Evolutionary conservation across 2,113 vertebrate species (phyloP).

Genomic region (Alexandromys fortis): DNA sequence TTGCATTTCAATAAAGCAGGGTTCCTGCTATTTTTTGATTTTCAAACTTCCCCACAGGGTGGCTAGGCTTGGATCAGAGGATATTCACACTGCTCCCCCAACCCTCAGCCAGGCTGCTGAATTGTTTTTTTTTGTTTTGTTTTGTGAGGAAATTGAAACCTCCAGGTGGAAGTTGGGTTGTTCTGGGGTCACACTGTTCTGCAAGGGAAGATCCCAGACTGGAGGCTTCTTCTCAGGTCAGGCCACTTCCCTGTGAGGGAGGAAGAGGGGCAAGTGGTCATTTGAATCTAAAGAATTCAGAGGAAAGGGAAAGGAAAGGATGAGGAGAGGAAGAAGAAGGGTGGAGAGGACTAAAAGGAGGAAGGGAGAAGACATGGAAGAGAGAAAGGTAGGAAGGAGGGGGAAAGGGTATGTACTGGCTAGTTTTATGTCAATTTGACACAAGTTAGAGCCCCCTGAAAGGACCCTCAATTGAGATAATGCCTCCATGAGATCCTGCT

Average conservation of each 20-base stretch:
- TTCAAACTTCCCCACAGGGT: not conserved
- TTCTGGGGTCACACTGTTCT: not conserved
- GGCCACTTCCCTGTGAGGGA: not conserved
- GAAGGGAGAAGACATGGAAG: not conserved
- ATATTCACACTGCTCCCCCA: rapidly evolving
- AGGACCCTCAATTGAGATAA: not conserved
- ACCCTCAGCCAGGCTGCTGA: not conserved
- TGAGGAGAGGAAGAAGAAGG: not conserved
- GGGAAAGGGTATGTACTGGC: not conserved
- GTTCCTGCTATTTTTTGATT: not conserved
- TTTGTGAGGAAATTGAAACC: not conserved
- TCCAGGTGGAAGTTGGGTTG: not conserved
- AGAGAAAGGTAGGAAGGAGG: too few relatives aligned
- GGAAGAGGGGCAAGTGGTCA: not conserved
- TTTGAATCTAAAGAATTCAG: not conserved
- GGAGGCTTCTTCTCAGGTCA: not conserved
- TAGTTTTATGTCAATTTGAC: not conserved
- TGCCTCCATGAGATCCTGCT: not conserved
- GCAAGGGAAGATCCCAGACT: not conserved
- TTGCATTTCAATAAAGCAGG: not conserved
- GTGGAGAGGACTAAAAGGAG: too few relatives aligned
- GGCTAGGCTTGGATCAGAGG: not conserved
- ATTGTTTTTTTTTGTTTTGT: not conserved
- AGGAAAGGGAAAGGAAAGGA: not conserved
- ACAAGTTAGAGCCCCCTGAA: not conserved